Evolutionary conservation across 2,888 invertebrate genomes (phyloP).

Genomic region (Ceratothoa steindachneri): DNA sequence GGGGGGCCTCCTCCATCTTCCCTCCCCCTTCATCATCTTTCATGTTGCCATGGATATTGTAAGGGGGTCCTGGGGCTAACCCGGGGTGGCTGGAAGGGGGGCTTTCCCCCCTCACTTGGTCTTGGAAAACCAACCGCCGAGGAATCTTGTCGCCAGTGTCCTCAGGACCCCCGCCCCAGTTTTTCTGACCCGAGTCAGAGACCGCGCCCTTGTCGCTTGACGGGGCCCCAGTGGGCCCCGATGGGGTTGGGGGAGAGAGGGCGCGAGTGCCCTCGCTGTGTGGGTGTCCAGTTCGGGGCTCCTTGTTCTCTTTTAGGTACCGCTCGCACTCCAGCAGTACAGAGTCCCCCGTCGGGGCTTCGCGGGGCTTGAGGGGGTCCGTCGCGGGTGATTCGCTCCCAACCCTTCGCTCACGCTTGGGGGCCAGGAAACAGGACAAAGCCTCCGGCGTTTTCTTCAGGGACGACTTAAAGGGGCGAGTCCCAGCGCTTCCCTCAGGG

Average conservation of each 20-base stretch:
- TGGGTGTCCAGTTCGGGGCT: no score
- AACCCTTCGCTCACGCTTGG: conserved; percentile 26
- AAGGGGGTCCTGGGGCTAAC: conserved; percentile 45
- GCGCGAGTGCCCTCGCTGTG: no score
- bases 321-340: conserved; percentile 39
- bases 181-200: conserved; percentile 43
- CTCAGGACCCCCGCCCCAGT: conserved; percentile 48
- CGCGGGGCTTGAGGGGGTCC: background rate
- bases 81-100: conserved; percentile 29
- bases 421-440: conserved; percentile 37
- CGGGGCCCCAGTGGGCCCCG: conserved; percentile 9
- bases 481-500: conserved; percentile 21
- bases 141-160: conserved; percentile 39
- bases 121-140: conserved; percentile 24
- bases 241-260: background rate
- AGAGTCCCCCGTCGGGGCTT: conserved; percentile 31
- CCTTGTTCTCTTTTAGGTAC: conserved; percentile 31
- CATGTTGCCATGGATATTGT: conserved; percentile 18
- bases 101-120: conserved; percentile 10
- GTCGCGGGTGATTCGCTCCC: background rate
- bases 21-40: conserved; percentile 52
- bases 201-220: background rate
- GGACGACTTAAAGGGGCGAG: conserved; percentile 34
- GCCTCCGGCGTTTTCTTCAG: conserved; percentile 36
- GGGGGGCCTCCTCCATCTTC: conserved; percentile 59